phyloP scores from a whole-genome alignment of 2,888 invertebrate genomes.

The Quadroppia sp. region DNA sequence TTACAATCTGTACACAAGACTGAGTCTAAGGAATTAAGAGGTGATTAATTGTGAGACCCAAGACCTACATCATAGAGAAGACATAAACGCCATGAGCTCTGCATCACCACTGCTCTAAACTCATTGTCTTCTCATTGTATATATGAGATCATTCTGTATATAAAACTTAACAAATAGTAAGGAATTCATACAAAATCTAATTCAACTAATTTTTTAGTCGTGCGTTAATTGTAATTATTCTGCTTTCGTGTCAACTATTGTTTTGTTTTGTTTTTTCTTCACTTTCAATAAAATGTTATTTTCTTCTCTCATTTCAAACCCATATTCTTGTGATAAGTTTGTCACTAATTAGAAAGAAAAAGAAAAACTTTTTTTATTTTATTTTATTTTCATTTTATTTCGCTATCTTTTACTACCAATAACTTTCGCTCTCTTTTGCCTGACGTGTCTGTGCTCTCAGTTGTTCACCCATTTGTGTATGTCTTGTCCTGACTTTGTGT shows the following conservation, averaged over 20 bases:
- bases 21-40: conserved; percentile 28
- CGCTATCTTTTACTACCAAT: no score
- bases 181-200: conserved; percentile 1
- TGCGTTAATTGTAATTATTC: conserved; percentile 18
- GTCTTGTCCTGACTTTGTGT: conserved; percentile 17
- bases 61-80: conserved; percentile 17
- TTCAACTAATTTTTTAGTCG: conserved; percentile 29
- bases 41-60: conserved; percentile 28
- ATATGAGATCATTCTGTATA: neutral
- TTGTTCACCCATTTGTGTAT: neutral
- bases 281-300: conserved; percentile 33
- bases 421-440: no score
- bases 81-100: conserved; percentile 3
- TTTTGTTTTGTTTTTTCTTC: conserved; percentile 6
- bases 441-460: neutral
- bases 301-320: conserved; percentile 15
- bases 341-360: conserved; percentile 12
- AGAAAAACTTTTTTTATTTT: no score
- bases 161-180: neutral
- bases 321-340: conserved; percentile 22
- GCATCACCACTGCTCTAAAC: neutral
- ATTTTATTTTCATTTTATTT: neutral
- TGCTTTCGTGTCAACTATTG: neutral
- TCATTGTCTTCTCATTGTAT: neutral
- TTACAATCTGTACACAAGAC: conserved; percentile 16